phyloP scores from a whole-genome alignment of 2,888 invertebrate genomes.

The Endomychus coccineus region DNA sequence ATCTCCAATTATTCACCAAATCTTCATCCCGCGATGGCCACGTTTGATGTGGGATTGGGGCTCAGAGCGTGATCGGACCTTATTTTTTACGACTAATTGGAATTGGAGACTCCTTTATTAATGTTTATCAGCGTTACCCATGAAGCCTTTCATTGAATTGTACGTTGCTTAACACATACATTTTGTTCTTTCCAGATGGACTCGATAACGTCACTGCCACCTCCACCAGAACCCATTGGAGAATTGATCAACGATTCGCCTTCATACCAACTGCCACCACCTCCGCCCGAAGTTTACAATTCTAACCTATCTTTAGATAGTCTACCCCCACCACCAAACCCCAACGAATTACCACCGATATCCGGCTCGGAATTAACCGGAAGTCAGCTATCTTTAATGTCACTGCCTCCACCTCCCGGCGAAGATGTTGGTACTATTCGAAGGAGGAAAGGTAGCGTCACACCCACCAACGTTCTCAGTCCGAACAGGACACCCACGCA shows the following conservation, averaged over 20 bases:
- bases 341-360: conserved; percentile 49
- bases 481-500: conserved; percentile 38
- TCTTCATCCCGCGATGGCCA: no score
- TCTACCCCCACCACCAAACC: conserved; percentile 70
- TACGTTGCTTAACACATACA: no score
- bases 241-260: conserved; percentile 44
- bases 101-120: no score
- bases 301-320: conserved; percentile 73
- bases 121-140: no score
- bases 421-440: conserved; percentile 41
- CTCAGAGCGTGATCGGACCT: no score
- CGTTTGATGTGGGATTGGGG: no score
- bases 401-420: conserved; percentile 67
- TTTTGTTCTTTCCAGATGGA: conserved; percentile 48
- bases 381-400: conserved; percentile 61
- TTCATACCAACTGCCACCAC: conserved; percentile 57
- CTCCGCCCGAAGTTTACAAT: conserved; percentile 67
- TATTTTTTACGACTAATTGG: no score
- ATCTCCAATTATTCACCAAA: no score
- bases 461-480: conserved; percentile 44
- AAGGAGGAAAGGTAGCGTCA: conserved; percentile 41
- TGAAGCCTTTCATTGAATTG: conserved; percentile 7
- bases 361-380: conserved; percentile 55
- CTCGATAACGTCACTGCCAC: conserved; percentile 48
- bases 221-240: conserved; percentile 48